phyloP scores from a whole-genome alignment of 2,113 vertebrate species.

The Nibea albiflora region DNA sequence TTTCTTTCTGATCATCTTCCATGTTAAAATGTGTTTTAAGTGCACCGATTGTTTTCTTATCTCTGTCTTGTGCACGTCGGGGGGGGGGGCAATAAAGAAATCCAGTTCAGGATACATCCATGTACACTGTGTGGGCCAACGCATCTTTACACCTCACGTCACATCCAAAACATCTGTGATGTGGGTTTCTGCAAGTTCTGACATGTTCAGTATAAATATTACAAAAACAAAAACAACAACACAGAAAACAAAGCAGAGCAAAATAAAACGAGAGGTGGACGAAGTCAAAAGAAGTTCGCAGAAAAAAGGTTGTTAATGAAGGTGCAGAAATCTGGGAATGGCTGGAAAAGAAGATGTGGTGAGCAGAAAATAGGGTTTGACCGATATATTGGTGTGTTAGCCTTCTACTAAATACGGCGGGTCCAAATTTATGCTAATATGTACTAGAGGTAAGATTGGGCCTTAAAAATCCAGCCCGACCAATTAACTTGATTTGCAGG shows the following conservation, averaged over 20 bases:
- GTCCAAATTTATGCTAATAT: not conserved
- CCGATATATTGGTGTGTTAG: conserved; percentile 37
- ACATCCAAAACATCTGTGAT: conserved; percentile 66
- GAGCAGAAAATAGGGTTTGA: conserved; percentile 52
- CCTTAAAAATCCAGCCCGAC: too few relatives aligned
- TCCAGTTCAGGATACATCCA: conserved; percentile 53
- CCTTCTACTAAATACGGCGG: conserved; percentile 3
- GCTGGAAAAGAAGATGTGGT: conserved; percentile 4
- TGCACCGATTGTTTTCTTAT: conserved; percentile 69
- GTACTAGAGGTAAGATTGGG: too few relatives aligned
- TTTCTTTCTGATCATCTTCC: conserved; percentile 33
- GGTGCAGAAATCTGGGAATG: conserved; percentile 11
- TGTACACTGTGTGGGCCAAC: conserved; percentile 55
- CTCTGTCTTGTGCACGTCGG: conserved; percentile 60
- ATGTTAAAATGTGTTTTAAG: conserved; percentile 65
- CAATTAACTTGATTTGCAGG: too few relatives aligned
- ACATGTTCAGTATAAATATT: conserved; percentile 81
- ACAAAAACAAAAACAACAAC: conserved; percentile 61
- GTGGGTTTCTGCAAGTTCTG: conserved; percentile 69
- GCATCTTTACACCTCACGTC: conserved; percentile 4
- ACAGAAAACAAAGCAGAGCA: conserved; percentile 56
- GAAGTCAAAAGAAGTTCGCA: not conserved
- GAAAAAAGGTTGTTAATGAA: conserved; percentile 10
- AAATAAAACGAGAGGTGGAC: not conserved
- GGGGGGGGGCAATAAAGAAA: conserved; percentile 56